phyloP scores from a whole-genome alignment of 1,140 invertebrate genomes.

The Rhyzopertha dominica region DNA sequence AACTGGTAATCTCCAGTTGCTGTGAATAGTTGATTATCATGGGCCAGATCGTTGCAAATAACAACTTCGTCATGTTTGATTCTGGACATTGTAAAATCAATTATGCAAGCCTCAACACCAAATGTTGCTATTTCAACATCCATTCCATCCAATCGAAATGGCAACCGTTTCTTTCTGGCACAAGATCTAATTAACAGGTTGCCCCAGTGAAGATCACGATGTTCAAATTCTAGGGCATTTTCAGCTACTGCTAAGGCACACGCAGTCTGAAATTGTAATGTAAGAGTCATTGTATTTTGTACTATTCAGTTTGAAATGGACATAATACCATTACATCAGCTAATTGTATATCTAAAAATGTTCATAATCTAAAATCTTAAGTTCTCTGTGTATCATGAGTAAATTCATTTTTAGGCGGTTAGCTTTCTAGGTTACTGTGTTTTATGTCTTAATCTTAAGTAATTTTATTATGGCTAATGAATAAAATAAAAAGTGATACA shows the following conservation, averaged over 20 bases:
- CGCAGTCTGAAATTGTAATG: conserved; percentile 54
- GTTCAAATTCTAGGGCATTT: conserved; percentile 78
- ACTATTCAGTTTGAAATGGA: too few species aligned
- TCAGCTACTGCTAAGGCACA: conserved; percentile 80
- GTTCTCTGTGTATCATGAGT: too few species aligned
- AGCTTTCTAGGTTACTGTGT: too few species aligned
- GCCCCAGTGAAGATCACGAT: conserved; percentile 90
- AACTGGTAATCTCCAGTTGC: conserved; percentile 88
- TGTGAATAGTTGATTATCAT: conserved; percentile 75
- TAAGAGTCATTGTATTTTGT: conserved; percentile 6
- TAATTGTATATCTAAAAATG: too few species aligned
- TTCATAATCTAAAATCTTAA: too few species aligned
- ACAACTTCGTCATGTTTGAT: conserved; percentile 60
- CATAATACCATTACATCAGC: too few species aligned
- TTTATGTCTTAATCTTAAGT: too few species aligned
- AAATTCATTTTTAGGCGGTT: too few species aligned
- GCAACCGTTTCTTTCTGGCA: conserved; percentile 33
- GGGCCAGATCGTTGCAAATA: conserved; percentile 74
- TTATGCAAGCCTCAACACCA: conserved; percentile 66
- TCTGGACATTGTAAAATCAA: conserved; percentile 90
- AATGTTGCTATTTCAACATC: conserved; percentile 45
- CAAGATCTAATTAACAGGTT: conserved; percentile 76
- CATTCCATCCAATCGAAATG: conserved; percentile 47
- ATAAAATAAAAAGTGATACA: too few species aligned
- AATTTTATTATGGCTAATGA: too few species aligned